A percentile compares a stretch with the other conserved stretches of the same genome.
Evolutionary conservation across 64 coral and sea anemone species (phyloP).

Genomic region (Stylophora pistillata): DNA sequence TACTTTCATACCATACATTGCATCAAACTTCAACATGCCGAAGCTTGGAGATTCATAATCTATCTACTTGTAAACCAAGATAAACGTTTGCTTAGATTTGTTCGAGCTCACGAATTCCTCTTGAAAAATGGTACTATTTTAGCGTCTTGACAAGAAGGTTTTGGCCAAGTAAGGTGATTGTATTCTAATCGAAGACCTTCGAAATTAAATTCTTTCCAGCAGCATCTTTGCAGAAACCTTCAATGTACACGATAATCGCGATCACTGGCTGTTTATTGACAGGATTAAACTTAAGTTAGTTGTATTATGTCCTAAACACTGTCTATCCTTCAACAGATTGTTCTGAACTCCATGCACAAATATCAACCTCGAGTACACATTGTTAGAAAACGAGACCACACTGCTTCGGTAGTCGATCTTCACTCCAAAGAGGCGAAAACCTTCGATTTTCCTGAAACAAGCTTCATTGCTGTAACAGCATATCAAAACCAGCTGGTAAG

Average conservation of each 20-base stretch:
- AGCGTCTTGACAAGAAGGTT: no score
- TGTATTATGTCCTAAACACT: neutral
- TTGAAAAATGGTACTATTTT: neutral
- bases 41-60: neutral
- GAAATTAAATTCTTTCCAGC: no score
- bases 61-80: neutral
- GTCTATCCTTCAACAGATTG: slow-evolving; percentile 68
- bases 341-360: slow-evolving; percentile 98
- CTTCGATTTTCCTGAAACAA: slow-evolving; percentile 86
- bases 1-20: neutral
- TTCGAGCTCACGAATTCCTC: neutral
- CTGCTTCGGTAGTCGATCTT: slow-evolving; percentile 88
- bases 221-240: no score
- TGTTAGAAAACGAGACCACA: slow-evolving; percentile 88
- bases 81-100: neutral
- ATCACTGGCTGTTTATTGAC: no score
- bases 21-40: neutral
- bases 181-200: no score
- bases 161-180: no score
- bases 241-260: no score
- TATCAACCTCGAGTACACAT: slow-evolving; percentile 94
- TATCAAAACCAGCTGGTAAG: slow-evolving; percentile 99
- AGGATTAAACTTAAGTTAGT: no score
- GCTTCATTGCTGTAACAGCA: slow-evolving; percentile 94
- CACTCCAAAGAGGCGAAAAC: slow-evolving; percentile 92